Percentiles rank a stretch among this genome's conserved stretches.
These are phyloP conservation scores for Erannis defoliaria DNA, from an alignment of 2,888 invertebrate species.

Conservation along the genomic window DNA sequence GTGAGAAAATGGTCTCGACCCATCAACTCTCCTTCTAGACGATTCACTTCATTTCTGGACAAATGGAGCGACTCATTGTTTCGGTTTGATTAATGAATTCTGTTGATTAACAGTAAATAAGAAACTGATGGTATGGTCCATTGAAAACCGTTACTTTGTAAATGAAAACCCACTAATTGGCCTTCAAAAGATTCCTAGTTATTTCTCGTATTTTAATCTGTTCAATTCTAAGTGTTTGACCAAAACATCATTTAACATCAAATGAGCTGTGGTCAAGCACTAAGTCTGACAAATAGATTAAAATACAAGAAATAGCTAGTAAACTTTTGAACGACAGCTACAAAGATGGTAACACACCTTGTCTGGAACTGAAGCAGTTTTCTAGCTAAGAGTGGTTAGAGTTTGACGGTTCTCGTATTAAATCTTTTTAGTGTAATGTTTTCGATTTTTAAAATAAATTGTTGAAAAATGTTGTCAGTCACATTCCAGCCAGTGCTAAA, in stretches of 20 bases:
- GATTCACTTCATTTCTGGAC: conserved; percentile 18
- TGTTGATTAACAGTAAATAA: conserved; percentile 22
- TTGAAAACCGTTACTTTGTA: conserved; percentile 13
- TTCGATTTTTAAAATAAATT: conserved; percentile 1
- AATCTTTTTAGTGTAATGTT: background rate
- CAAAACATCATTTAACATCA: too few relatives aligned
- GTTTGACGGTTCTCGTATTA: too few relatives aligned
- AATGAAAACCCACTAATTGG: too few relatives aligned
- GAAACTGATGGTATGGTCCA: conserved; percentile 5
- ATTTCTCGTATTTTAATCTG: background rate
- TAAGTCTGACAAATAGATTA: too few relatives aligned
- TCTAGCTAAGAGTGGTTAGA: background rate
- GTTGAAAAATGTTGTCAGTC: conserved; percentile 38
- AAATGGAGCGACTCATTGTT: conserved; percentile 28
- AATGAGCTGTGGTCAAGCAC: too few relatives aligned
- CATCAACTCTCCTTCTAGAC: conserved; percentile 4
- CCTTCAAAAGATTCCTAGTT: background rate
- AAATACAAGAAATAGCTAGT: background rate
- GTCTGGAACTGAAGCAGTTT: too few relatives aligned
- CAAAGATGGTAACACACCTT: too few relatives aligned
- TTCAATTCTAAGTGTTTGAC: too few relatives aligned
- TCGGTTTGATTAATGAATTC: conserved; percentile 32
- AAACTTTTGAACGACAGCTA: too few relatives aligned
- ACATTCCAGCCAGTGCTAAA: conserved; percentile 42
- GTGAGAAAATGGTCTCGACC: conserved; percentile 8